Evolutionary conservation across 1,140 invertebrate species (phyloP), one percentile per base, ranked within the genome.

Genomic region (Drosophila neocordata): DNA sequence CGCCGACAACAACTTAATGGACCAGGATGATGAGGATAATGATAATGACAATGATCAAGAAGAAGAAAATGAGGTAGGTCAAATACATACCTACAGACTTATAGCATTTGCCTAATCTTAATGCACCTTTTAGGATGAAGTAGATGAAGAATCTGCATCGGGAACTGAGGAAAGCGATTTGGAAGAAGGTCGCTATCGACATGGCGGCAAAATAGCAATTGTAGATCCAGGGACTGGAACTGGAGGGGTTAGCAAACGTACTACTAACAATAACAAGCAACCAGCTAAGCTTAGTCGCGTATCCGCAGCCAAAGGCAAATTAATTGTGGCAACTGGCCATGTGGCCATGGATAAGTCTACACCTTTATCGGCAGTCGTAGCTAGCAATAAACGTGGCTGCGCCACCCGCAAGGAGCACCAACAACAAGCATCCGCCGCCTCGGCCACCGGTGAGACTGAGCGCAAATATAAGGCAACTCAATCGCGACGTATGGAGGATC

Each of bases 311-410:
- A 37, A 27, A 27, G 35, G 57, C 7, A 35, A 52, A 13, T 13
- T 65, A 2, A 9, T 4, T 24, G 27, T 4, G 27, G 27, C 67
- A 34, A 15, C 38, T 8, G 69, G 27, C 5, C 27, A 31, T 31
- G 4, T 24, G n/a, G 37, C 68, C 51, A 60, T 64, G 51, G 68
- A 22, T 48, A 73, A 70, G 41, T 24, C 64, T 8, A 84, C 68
- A 44, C 76, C 83, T 13, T 56, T 87, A 18, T 76, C 83, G 24
- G 37, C 84, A 13, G 79, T 88, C 18, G 79, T 88, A 12, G 84
- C 75, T 22, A 69, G 69, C 53, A 87, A 73, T 65, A 89, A 91
- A 75, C 85, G 82, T 81, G 84, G 89, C 72, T 73, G 79, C 60
- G 79, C 72, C 68, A 88, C 80, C 56, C 83, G 77, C 24, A 90